Conservation (phyloP, 1,140 invertebrate species). For the Dreissena rostriformis region DNA sequence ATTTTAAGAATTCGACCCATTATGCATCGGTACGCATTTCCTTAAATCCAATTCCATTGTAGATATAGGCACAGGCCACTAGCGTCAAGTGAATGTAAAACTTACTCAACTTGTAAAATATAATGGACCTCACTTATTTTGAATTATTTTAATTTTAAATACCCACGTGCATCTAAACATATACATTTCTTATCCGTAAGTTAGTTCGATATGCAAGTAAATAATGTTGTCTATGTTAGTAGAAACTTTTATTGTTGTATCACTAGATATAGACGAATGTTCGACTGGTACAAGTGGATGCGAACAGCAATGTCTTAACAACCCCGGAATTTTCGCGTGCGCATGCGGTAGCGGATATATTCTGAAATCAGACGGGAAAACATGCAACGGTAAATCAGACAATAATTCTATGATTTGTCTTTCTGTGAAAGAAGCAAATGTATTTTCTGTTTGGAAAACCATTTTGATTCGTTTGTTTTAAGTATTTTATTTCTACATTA, state of each 20-base stretch:
- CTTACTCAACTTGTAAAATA: too few species aligned
- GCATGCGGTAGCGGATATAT: constrained; percentile 55
- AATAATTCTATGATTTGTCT: neutral
- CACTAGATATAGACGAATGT: constrained; percentile 37
- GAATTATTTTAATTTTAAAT: too few species aligned
- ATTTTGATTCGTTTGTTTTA: neutral
- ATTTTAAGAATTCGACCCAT: too few species aligned
- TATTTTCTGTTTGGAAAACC: neutral
- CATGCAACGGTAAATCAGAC: constrained; percentile 50
- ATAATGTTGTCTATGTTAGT: neutral
- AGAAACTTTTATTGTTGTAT: neutral
- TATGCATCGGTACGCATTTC: too few species aligned
- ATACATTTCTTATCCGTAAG: neutral
- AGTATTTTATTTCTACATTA: neutral
- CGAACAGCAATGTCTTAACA: constrained; percentile 62
- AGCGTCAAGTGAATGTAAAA: too few species aligned
- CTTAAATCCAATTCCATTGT: too few species aligned
- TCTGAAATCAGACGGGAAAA: constrained; percentile 37
- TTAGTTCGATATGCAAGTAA: too few species aligned
- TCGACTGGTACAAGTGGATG: constrained; percentile 31
- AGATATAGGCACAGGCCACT: too few species aligned
- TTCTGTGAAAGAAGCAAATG: neutral
- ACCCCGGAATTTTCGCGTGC: constrained; percentile 57
- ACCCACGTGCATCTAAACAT: neutral
- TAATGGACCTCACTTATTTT: too few species aligned